These are phyloP conservation scores for Gymnopithys bicolor DNA, from an alignment of 2,797 vertebrate genomes.

Conservation along the genomic window DNA sequence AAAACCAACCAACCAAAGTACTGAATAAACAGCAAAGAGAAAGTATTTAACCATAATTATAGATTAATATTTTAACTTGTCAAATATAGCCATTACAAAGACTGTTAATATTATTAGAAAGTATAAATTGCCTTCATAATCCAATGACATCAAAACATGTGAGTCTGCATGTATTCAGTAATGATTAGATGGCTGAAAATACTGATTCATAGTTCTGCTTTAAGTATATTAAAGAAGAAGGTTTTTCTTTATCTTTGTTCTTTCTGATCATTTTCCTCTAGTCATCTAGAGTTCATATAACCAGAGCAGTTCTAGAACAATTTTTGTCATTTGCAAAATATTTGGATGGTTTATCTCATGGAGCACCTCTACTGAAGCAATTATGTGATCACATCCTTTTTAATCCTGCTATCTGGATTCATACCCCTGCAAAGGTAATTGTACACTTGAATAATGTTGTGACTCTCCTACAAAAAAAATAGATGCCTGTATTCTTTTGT, in stretches of 20 bases:
- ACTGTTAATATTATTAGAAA: background rate
- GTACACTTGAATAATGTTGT: background rate
- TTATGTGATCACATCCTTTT: constrained; percentile 94
- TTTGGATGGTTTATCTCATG: constrained; percentile 93
- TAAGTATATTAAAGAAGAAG: background rate
- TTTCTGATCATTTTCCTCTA: constrained; percentile 62
- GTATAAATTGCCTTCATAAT: background rate
- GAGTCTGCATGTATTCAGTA: background rate
- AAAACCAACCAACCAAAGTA: background rate
- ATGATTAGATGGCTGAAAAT: background rate
- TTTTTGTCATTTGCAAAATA: constrained; percentile 98
- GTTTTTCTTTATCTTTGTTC: background rate
- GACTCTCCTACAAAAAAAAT: background rate
- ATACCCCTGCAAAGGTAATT: constrained; percentile 95
- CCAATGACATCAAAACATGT: background rate
- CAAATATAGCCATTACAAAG: background rate
- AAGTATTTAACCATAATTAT: background rate
- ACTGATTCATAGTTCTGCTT: background rate
- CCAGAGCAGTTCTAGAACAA: constrained; percentile 92
- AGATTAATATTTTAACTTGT: background rate
- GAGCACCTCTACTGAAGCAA: constrained; percentile 94
- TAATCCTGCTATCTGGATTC: constrained; percentile 96
- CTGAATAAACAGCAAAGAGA: fast-evolving
- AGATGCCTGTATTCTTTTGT: background rate
- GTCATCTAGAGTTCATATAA: constrained; percentile 95